Evolutionary conservation across 2,888 invertebrate genomes (phyloP), one percentile per base, ranked within the genome.

Genomic region (Tetranychus piercei): DNA sequence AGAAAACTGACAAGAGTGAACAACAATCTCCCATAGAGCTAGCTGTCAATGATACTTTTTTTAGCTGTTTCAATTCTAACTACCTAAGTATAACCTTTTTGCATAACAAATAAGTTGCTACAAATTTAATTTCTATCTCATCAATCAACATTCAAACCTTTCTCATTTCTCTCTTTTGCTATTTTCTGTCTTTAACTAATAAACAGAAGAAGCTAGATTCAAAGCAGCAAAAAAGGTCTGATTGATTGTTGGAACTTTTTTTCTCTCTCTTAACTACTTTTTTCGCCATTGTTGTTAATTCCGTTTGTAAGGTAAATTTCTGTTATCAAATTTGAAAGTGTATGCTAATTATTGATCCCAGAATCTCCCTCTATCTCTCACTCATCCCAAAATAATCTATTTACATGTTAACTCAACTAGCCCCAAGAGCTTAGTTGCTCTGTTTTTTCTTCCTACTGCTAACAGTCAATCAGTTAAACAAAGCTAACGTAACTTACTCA

Each of bases 61-160:
- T 55, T 55, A 55, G 55, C 55, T 55, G 9, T 15, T 55, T 55
- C 55, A 55, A 2, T 7, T 34, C 34, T 3, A 55, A 15, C 55
- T 15, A 55, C 55, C 55, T 15, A 15, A 1, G 55, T 55, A 55
- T 55, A 55, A 55, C 55, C 55, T 15, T 55, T 55, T 55, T 55
- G 11, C 55, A 55, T 15, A 15, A 15, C 55, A 55, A 55, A 55
- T 55, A 55, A 55, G 11, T 55, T 55, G 55, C 55, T 15, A 55
- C 55, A 55, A 55, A 55, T 55, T 55, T 55, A 55, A 55, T 55
- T 55, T 55, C 55, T 55, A 55, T 55, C 55, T 55, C 55, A 55
- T 55, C 55, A 55, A 55, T 55, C 69, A 23, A 20, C 69, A 23
- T n/a, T 23, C 69, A 11, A 15, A 11, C n/a, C n/a, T 69, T 23